Conservation (phyloP, 1,140 invertebrate genomes). For the Prorops nasuta region DNA sequence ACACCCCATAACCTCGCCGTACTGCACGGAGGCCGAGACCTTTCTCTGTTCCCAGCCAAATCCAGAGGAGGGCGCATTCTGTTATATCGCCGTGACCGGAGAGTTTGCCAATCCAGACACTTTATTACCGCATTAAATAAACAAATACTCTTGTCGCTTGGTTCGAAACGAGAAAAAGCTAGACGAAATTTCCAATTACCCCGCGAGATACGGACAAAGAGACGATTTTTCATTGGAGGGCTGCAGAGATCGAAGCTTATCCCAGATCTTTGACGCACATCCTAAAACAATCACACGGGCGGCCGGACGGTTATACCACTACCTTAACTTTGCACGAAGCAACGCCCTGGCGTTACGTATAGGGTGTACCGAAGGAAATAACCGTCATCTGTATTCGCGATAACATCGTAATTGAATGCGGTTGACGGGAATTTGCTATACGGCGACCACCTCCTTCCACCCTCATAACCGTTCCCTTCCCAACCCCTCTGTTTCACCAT, state of each 20-base stretch:
- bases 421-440: constrained; percentile 60
- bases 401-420: constrained; percentile 62
- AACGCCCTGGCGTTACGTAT: constrained; percentile 45
- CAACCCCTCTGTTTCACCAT: constrained; percentile 19
- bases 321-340: constrained; percentile 43
- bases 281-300: constrained; percentile 55
- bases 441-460: constrained; percentile 29
- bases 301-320: constrained; percentile 37
- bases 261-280: constrained; percentile 40
- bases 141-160: no score
- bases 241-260: no score
- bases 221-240: no score
- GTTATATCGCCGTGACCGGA: constrained; percentile 55
- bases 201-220: no score
- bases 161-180: no score
- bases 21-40: constrained; percentile 42
- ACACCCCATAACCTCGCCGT: constrained; percentile 50
- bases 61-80: constrained; percentile 55
- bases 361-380: constrained; percentile 61
- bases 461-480: constrained; percentile 27
- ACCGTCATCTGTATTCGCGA: constrained; percentile 62
- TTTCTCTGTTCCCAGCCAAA: constrained; percentile 49
- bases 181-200: no score
- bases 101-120: constrained; percentile 31
- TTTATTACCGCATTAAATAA: constrained; percentile 6